Percentiles rank a stretch among this genome's conserved stretches.
These are phyloP conservation scores for Leucopsar rothschildi DNA, from an alignment of 2,113 vertebrate genomes.

Conservation along the genomic window DNA sequence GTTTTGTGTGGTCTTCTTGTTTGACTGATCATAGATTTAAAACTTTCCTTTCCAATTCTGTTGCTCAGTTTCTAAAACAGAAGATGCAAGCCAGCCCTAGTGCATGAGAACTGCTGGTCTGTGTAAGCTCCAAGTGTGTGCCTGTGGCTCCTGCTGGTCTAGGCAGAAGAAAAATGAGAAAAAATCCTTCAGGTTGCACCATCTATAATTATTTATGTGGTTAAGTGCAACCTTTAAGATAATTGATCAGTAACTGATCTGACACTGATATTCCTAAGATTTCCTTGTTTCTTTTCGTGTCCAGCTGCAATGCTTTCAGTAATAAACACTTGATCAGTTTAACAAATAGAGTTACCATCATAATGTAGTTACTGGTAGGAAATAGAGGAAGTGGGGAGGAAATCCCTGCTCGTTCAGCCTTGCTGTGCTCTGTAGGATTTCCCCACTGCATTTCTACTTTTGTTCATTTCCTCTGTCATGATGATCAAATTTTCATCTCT, in stretches of 20 bases:
- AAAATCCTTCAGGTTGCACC: background rate
- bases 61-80: background rate
- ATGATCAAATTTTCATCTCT: background rate
- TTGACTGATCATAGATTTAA: background rate
- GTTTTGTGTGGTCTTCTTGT: slow-evolving; percentile 34
- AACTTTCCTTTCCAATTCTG: background rate
- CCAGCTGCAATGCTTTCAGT: background rate
- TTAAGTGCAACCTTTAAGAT: background rate
- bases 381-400: background rate
- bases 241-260: background rate
- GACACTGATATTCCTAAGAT: background rate
- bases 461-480: background rate
- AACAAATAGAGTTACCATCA: background rate
- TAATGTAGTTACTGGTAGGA: background rate
- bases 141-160: background rate
- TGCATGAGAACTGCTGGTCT: slow-evolving; percentile 25
- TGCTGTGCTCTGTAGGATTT: background rate
- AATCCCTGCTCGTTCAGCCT: background rate
- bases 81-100: background rate
- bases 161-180: background rate
- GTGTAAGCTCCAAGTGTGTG: background rate
- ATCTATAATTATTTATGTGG: background rate
- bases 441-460: background rate
- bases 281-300: background rate
- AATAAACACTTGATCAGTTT: background rate